Base-by-base conservation (phyloP, 2,113 vertebrate species). In the Pseudonaja textilis region DNA sequence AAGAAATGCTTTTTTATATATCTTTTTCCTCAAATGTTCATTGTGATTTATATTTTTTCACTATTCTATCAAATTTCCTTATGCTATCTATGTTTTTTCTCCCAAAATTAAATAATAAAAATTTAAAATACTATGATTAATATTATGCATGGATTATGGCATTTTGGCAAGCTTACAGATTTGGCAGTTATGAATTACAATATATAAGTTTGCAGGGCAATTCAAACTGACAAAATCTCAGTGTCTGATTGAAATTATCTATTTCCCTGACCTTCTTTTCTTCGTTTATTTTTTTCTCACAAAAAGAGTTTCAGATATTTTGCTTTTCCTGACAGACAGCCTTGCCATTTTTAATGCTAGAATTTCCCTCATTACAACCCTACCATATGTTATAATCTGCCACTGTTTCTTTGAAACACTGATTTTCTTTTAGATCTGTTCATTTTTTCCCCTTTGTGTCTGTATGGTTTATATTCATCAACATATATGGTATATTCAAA, bases 331-430 rank as follows among this genome's bases (percentile, higher is more conserved):
- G 95, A 95, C 94, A 92, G 0, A 0, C 94, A 95, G 14, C 96
- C 95, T 96, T 96, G 90, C 94, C 92, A 85, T 93, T 91, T 55
- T 54, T 94, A 93, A 86, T 95, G 96, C 95, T 95, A 97, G 93
- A 95, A 42, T 55, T 89, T 96, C 93, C 89, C 91, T 94, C 92
- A 96, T 93, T 94, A 95, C 94, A 96, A 94, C 87, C 94, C 92
- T 96, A 91, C 97, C 96, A 96, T 96, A 95, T 97, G 96, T 94
- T 96, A 92, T 56, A 95, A 93, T 29, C 86, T 94, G 92, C 59
- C 89, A 16, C 0, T 64, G 29, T 88, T 94, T 95, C 85, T 89
- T 55, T 93, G 94, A 94, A 95, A 94, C 95, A 94, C 88, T 96
- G 92, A 96, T 47, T 91, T 93, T 96, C 89, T 93, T 92, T 94